Conservation (phyloP, 2,888 invertebrate species). For the Neria commutata region DNA sequence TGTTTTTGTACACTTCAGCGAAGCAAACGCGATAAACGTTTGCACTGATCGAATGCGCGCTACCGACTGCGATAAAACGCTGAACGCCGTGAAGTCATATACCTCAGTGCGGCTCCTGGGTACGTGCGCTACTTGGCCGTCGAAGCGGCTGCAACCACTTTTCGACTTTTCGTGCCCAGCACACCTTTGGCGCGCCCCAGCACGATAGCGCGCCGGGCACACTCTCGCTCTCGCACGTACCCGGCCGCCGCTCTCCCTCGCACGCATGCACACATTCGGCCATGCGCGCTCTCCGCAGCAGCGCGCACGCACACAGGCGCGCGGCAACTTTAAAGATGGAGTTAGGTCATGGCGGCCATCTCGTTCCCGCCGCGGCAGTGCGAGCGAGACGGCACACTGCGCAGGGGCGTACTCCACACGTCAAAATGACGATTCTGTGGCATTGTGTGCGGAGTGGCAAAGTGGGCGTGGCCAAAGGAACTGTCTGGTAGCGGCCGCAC, state of each 20-base stretch:
- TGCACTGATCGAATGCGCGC: constrained; percentile 49
- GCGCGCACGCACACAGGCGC: constrained; percentile 13
- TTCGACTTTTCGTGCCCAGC: neutral
- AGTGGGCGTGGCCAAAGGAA: constrained; percentile 25
- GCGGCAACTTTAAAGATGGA: constrained; percentile 50
- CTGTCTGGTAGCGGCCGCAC: neutral
- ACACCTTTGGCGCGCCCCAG: neutral
- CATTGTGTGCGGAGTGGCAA: too few species aligned
- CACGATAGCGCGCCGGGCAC: constrained; percentile 17
- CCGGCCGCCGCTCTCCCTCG: constrained; percentile 14
- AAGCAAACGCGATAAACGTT: constrained; percentile 20
- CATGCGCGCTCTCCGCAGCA: constrained; percentile 6
- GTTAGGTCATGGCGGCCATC: constrained; percentile 29
- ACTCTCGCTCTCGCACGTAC: constrained; percentile 14
- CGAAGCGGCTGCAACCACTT: constrained; percentile 11
- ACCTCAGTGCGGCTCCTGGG: constrained; percentile 28
- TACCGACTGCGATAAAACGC: constrained; percentile 50
- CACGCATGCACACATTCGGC: constrained; percentile 17
- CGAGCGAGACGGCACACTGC: neutral
- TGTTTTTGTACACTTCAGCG: neutral
- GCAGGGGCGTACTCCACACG: constrained; percentile 24
- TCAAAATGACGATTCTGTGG: constrained; percentile 8
- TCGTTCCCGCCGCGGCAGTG: neutral
- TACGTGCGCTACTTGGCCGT: constrained; percentile 14
- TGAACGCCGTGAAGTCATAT: constrained; percentile 44